A percentile compares a stretch with the other conserved stretches of the same genome.
These are phyloP conservation scores for Opisthograptis luteolata DNA, from an alignment of 2,888 invertebrate genomes.

Conservation along the genomic window DNA sequence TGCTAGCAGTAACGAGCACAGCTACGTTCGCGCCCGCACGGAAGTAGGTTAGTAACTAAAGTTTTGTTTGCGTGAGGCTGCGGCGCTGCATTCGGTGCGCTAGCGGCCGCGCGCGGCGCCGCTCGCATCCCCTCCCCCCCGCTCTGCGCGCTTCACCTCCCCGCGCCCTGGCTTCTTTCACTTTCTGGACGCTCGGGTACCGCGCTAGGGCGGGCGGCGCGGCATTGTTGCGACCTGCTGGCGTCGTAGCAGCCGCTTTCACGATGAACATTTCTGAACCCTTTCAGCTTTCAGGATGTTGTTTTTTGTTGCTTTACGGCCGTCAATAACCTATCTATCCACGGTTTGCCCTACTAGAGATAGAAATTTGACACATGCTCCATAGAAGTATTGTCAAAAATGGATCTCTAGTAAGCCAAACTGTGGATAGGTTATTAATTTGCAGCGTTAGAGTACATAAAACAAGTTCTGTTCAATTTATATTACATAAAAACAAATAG, in stretches of 20 bases:
- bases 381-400: too few relatives aligned
- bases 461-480: too few relatives aligned
- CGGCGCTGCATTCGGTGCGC: slow-evolving; percentile 72
- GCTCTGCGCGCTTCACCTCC: slow-evolving; percentile 47
- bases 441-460: too few relatives aligned
- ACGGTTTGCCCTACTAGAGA: too few relatives aligned
- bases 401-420: too few relatives aligned
- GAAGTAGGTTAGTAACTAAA: slow-evolving; percentile 85
- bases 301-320: too few relatives aligned
- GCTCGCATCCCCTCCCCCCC: slow-evolving; percentile 49
- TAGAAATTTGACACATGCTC: too few relatives aligned
- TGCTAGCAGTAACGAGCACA: slow-evolving; percentile 59
- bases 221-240: slow-evolving; percentile 17
- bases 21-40: slow-evolving; percentile 80
- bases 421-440: too few relatives aligned
- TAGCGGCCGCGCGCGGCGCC: slow-evolving; percentile 58
- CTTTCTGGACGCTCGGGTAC: slow-evolving; percentile 56
- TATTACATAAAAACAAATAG: too few relatives aligned
- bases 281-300: not conserved
- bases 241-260: slow-evolving; percentile 12
- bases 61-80: slow-evolving; percentile 85
- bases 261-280: not conserved
- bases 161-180: slow-evolving; percentile 72
- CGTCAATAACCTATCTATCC: too few relatives aligned
- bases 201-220: slow-evolving; percentile 20